Conservation (phyloP, 2,113 vertebrate genomes). For the Thamnaconus septentrionalis region DNA sequence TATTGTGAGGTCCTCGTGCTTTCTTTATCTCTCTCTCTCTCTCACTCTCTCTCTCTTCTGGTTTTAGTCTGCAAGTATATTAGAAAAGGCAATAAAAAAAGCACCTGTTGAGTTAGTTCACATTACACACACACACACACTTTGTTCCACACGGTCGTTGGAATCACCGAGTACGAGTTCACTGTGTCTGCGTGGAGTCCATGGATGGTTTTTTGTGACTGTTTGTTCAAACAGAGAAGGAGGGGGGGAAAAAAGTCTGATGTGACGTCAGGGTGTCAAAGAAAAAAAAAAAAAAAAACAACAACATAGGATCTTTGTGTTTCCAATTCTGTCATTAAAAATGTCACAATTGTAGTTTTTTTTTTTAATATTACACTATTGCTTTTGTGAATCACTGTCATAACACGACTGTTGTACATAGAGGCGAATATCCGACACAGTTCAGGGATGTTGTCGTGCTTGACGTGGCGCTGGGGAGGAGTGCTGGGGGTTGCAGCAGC, state of each 20-base stretch:
- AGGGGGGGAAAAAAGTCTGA: not conserved
- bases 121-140: conserved; percentile 4
- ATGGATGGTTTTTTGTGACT: conserved; percentile 40
- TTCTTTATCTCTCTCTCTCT: conserved; percentile 25
- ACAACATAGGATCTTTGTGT: conserved; percentile 54
- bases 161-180: conserved; percentile 20
- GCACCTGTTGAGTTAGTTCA: conserved; percentile 31
- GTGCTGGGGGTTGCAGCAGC: conserved; percentile 1
- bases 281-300: conserved; percentile 34
- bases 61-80: conserved; percentile 51
- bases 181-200: conserved; percentile 21
- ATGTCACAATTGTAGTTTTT: conserved; percentile 54
- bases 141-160: conserved; percentile 41
- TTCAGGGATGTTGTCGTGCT: conserved; percentile 65
- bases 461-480: conserved; percentile 19
- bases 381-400: conserved; percentile 65
- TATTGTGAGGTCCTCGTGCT: conserved; percentile 75
- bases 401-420: conserved; percentile 63
- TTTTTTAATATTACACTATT: conserved; percentile 57
- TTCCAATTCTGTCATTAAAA: conserved; percentile 53
- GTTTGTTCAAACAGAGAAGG: conserved; percentile 30
- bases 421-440: conserved; percentile 38
- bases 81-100: conserved; percentile 58
- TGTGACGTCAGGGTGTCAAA: conserved; percentile 23
- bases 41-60: conserved; percentile 29